Evolutionary conservation across 1,140 invertebrate genomes (phyloP).

Genomic region (Conus ventricosus): DNA sequence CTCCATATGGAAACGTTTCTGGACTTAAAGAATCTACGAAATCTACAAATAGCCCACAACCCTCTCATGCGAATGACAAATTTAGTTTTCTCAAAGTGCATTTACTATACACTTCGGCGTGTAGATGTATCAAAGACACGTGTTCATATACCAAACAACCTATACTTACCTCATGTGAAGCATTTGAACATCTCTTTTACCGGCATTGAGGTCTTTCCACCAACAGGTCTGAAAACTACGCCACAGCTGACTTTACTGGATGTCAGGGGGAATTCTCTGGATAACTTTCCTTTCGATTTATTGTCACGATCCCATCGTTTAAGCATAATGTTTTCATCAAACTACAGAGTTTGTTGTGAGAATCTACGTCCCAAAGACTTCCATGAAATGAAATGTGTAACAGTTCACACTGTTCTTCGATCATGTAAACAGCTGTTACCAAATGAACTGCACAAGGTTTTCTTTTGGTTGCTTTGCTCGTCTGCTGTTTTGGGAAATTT

Average conservation of each 20-base stretch:
- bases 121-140: not conserved
- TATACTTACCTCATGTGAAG: not conserved
- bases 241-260: constrained; percentile 1
- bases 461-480: constrained; percentile 45
- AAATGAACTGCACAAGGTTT: constrained; percentile 22
- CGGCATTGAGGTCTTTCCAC: not conserved
- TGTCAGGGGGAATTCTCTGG: constrained; percentile 32
- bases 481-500: constrained; percentile 45
- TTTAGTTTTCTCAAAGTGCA: not conserved
- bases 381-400: not conserved
- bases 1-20: not conserved
- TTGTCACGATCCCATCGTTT: constrained; percentile 20
- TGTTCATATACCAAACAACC: not conserved
- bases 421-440: constrained; percentile 33
- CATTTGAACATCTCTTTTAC: constrained; percentile 11
- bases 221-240: constrained; percentile 18
- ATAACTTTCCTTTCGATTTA: constrained; percentile 30
- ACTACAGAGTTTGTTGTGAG: constrained; percentile 47
- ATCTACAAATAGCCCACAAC: constrained; percentile 23
- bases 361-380: not conserved
- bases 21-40: constrained; percentile 5
- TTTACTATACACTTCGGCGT: not conserved
- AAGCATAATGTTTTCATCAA: constrained; percentile 31
- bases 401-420: not conserved
- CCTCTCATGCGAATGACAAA: not conserved